Percentiles rank a stretch among this genome's conserved stretches.
These are phyloP conservation scores for Lysandra coridon DNA, from an alignment of 2,888 invertebrate species.

Conservation along the genomic window DNA sequence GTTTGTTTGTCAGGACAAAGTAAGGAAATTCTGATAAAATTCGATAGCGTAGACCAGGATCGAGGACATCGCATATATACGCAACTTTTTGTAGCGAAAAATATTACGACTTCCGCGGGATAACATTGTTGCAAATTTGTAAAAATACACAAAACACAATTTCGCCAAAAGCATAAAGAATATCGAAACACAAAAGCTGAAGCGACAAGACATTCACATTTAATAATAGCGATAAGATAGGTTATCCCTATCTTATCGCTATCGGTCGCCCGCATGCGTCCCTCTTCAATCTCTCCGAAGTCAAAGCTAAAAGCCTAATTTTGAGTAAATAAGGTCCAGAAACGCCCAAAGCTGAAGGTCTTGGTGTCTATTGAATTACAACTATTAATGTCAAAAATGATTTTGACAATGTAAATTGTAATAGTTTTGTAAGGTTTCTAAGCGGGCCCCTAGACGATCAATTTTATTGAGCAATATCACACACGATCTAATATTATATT, in stretches of 20 bases:
- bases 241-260: conserved; percentile 4
- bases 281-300: background rate
- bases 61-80: background rate
- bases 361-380: background rate
- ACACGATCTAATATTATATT: no score
- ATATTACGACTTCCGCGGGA: background rate
- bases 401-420: no score
- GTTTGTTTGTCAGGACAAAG: no score
- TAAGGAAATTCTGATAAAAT: no score
- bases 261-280: background rate
- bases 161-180: background rate
- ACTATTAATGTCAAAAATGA: no score
- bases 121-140: background rate
- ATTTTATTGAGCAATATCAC: no score
- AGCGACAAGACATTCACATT: background rate
- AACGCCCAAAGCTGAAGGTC: background rate
- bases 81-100: background rate
- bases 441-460: no score
- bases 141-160: background rate
- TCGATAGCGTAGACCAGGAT: background rate
- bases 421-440: no score
- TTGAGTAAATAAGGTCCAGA: background rate
- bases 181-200: background rate
- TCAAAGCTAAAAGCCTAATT: background rate
- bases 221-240: background rate